phyloP scores from a whole-genome alignment of 2,888 invertebrate species.

The Scelioninae gen. 1 region DNA sequence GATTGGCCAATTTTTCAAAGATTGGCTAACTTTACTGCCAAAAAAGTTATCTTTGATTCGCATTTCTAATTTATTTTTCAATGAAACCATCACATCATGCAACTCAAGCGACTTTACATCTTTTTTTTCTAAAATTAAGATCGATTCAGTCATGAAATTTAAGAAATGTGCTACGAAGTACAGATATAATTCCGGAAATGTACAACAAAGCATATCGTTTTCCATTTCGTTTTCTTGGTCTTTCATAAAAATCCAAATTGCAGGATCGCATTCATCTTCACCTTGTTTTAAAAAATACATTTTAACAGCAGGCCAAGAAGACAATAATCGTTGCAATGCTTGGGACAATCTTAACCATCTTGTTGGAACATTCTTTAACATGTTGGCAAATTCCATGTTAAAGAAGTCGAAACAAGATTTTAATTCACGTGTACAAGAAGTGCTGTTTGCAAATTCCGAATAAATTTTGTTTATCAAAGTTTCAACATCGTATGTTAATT shows the following conservation, averaged over 20 bases:
- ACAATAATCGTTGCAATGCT: conserved; percentile 38
- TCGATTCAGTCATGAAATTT: too few species aligned
- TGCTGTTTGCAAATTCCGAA: conserved; percentile 70
- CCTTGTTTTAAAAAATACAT: conserved; percentile 45
- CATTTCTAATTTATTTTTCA: conserved; percentile 17
- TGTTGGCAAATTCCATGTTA: conserved; percentile 48
- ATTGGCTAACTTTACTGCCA: conserved; percentile 22
- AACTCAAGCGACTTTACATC: conserved; percentile 4
- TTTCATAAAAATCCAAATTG: conserved; percentile 38
- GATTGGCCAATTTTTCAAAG: neutral
- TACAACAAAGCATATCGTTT: too few species aligned
- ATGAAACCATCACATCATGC: conserved; percentile 16
- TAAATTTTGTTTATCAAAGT: conserved; percentile 72
- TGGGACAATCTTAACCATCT: conserved; percentile 46
- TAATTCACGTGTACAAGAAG: conserved; percentile 65
- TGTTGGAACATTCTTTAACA: conserved; percentile 47
- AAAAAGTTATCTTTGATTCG: conserved; percentile 19
- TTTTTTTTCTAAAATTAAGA: neutral
- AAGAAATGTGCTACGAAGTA: conserved; percentile 17
- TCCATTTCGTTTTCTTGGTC: conserved; percentile 34
- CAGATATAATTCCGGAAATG: conserved; percentile 7
- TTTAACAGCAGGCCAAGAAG: conserved; percentile 40
- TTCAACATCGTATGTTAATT: conserved; percentile 72
- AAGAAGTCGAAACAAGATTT: conserved; percentile 69
- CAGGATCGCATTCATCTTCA: conserved; percentile 29